A percentile compares a stretch with the other conserved stretches of the same genome.
Evolutionary conservation across 2,888 invertebrate genomes (phyloP).

Genomic region (Acleris sparsana): DNA sequence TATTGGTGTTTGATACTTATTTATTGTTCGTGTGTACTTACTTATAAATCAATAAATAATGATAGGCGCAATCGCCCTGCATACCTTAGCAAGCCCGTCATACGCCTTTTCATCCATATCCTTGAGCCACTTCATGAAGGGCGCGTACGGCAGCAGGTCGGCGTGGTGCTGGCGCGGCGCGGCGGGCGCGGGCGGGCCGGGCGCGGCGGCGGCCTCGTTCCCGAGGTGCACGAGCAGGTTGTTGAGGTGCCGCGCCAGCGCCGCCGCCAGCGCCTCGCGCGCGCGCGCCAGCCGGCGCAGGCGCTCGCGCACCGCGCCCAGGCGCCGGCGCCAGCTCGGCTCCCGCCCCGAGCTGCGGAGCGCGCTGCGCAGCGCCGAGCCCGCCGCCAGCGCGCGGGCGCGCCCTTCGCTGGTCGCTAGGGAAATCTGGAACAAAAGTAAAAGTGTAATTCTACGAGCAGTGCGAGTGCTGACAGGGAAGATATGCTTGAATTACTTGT

Average conservation of each 20-base stretch:
- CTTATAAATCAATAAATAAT: too few species aligned
- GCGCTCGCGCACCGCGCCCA: slow-evolving; percentile 63
- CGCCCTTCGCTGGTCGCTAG: slow-evolving; percentile 59
- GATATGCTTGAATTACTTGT: too few species aligned
- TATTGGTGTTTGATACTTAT: too few species aligned
- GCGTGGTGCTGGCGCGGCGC: slow-evolving; percentile 89
- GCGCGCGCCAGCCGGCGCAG: slow-evolving; percentile 62
- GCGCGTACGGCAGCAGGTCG: slow-evolving; percentile 93
- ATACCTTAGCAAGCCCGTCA: slow-evolving; percentile 88
- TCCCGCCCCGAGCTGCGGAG: too few species aligned
- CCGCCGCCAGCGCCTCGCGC: slow-evolving; percentile 83
- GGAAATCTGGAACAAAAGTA: slow-evolving; percentile 44
- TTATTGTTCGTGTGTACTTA: too few species aligned
- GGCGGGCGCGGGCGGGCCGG: slow-evolving; percentile 66
- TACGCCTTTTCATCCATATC: slow-evolving; percentile 93
- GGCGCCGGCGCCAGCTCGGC: slow-evolving; percentile 55
- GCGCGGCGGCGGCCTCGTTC: slow-evolving; percentile 79
- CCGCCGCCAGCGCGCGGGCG: slow-evolving; percentile 58
- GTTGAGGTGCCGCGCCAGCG: slow-evolving; percentile 94
- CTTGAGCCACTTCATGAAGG: slow-evolving; percentile 96
- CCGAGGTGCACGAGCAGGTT: slow-evolving; percentile 97
- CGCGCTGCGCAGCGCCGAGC: slow-evolving; percentile 47
- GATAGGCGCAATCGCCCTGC: too few species aligned
- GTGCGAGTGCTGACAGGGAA: too few species aligned
- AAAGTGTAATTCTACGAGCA: too few species aligned